Conservation (phyloP, 2,113 vertebrate species). For the Ammodytes marinus region DNA sequence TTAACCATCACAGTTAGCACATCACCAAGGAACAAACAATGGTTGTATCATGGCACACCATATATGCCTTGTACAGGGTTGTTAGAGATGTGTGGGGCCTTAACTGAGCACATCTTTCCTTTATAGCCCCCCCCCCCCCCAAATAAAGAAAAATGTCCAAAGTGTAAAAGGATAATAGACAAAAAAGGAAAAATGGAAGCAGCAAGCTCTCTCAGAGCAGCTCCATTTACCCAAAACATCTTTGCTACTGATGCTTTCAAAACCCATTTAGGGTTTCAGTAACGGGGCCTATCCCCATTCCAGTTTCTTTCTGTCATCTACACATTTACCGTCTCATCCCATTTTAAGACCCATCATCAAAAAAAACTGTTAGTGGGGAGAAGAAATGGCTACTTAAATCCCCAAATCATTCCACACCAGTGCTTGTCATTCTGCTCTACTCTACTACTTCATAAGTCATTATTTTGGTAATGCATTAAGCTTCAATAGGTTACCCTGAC, state of each 20-base stretch:
- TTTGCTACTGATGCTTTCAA: slow-evolving; percentile 38
- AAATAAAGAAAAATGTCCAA: slow-evolving; percentile 3
- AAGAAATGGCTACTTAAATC: slow-evolving; percentile 28
- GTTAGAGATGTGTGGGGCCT: too few species aligned
- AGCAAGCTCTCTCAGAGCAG: neutral
- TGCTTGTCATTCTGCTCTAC: slow-evolving; percentile 10
- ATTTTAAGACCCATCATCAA: slow-evolving; percentile 14
- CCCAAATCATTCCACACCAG: slow-evolving; percentile 9
- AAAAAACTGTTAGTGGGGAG: slow-evolving; percentile 17
- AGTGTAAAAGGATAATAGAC: slow-evolving; percentile 11
- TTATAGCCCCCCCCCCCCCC: too few species aligned
- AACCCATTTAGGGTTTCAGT: slow-evolving; percentile 33
- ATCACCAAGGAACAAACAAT: slow-evolving; percentile 29
- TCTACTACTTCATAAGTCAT: neutral
- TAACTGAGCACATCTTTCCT: neutral
- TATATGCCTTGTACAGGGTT: slow-evolving; percentile 3
- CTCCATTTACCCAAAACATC: neutral
- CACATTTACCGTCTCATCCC: slow-evolving; percentile 1
- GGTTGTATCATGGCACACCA: neutral
- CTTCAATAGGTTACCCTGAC: neutral
- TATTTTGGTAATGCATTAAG: neutral
- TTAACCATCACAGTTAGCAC: neutral
- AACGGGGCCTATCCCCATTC: slow-evolving; percentile 9
- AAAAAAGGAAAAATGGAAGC: slow-evolving; percentile 6
- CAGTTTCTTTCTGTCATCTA: slow-evolving; percentile 4